phyloP scores from a whole-genome alignment of 2,113 vertebrate species.

The Taxidea taxus region DNA sequence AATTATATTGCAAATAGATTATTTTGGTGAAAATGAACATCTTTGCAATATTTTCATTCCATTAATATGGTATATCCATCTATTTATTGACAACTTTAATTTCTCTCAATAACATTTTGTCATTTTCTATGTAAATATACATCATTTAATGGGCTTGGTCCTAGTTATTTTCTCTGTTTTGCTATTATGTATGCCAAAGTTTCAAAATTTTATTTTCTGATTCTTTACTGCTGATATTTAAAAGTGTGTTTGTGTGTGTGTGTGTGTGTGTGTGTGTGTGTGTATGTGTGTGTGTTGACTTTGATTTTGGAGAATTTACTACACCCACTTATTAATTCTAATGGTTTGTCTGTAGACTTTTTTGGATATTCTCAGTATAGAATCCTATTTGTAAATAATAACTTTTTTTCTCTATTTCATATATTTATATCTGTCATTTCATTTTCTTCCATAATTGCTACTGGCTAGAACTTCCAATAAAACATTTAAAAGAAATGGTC shows the following conservation, averaged over 20 bases:
- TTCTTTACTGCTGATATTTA: background rate
- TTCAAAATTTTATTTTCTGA: background rate
- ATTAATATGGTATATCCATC: background rate
- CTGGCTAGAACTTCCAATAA: background rate
- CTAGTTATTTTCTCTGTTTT: background rate
- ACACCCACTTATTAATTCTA: background rate
- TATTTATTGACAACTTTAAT: background rate
- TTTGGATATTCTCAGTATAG: background rate
- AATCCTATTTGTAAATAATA: background rate
- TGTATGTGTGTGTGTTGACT: background rate
- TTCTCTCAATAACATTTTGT: background rate
- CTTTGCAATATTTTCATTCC: background rate
- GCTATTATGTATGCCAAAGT: background rate
- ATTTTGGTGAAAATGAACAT: background rate
- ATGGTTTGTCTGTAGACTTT: background rate
- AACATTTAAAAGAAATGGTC: background rate
- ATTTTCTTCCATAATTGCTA: background rate
- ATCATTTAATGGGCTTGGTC: background rate
- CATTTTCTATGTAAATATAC: background rate
- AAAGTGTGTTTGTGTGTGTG: background rate
- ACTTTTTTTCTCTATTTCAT: background rate
- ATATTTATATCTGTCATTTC: background rate
- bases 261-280: background rate
- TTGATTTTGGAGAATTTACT: background rate
- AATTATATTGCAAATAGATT: background rate